phyloP scores from a whole-genome alignment of 2,797 vertebrate species.

The Cheirogaleus major region DNA sequence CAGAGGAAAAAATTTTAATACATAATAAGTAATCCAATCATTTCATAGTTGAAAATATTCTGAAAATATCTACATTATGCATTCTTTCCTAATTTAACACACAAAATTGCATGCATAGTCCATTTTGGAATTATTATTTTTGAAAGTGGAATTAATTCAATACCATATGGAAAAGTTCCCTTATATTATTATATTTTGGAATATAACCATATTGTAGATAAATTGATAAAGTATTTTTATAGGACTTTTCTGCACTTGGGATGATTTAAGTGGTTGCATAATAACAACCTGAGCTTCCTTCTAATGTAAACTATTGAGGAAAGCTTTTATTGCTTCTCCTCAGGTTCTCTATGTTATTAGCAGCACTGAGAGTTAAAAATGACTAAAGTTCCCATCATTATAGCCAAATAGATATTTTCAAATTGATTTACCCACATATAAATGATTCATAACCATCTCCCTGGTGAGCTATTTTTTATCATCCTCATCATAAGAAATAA shows the following conservation, averaged over 20 bases:
- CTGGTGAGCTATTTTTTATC: neutral
- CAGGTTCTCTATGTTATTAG: slow-evolving; percentile 12
- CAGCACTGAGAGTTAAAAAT: slow-evolving; percentile 41
- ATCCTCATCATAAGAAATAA: slow-evolving; percentile 38
- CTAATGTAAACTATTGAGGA: slow-evolving; percentile 40
- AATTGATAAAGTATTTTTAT: slow-evolving; percentile 28
- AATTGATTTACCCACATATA: slow-evolving; percentile 42
- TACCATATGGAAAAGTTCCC: neutral
- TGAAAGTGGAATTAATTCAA: slow-evolving; percentile 58
- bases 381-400: neutral
- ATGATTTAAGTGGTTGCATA: slow-evolving; percentile 51
- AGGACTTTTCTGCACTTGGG: neutral
- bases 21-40: neutral
- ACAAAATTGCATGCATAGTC: neutral
- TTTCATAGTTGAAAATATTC: slow-evolving; percentile 8
- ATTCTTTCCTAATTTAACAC: slow-evolving; percentile 2
- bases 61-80: neutral
- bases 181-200: neutral
- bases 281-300: slow-evolving; percentile 28
- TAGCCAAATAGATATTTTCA: slow-evolving; percentile 34
- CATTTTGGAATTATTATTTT: neutral
- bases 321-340: slow-evolving; percentile 46
- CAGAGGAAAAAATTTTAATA: neutral
- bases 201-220: neutral
- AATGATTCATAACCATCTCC: slow-evolving; percentile 41